A percentile compares a stretch with the other conserved stretches of the same genome.
Conservation (phyloP, 2,888 invertebrate species). For the Muschampia plurimacula region DNA sequence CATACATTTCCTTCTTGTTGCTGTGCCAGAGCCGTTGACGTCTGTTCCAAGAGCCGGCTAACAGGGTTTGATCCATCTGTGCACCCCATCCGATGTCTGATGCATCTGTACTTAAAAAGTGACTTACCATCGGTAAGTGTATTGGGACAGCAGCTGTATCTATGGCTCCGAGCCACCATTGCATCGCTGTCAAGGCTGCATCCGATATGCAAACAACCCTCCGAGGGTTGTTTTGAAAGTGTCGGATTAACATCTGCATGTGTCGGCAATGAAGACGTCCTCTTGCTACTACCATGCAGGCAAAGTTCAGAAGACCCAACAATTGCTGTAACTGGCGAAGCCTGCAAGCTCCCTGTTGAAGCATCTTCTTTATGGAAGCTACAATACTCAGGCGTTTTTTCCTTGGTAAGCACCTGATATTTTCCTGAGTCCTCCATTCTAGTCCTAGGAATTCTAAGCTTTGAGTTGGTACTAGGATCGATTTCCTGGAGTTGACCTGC, state of each 20-base stretch:
- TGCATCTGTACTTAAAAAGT: conserved; percentile 44
- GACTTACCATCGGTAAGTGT: neutral
- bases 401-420: neutral
- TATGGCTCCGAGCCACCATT: conserved; percentile 4
- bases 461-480: neutral
- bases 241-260: neutral
- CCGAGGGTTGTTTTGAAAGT: conserved; percentile 1
- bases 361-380: neutral
- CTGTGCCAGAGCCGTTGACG: conserved; percentile 27
- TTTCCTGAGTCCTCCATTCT: neutral
- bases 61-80: conserved; percentile 8
- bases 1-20: conserved; percentile 41
- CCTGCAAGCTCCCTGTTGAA: neutral
- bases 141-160: neutral
- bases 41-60: neutral
- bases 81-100: conserved; percentile 42
- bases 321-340: neutral
- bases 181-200: neutral
- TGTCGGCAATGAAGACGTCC: neutral
- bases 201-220: neutral
- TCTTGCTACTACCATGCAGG: conserved; percentile 1
- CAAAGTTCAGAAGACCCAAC: neutral
- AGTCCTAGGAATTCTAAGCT: neutral
- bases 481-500: neutral
- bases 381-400: neutral